phyloP scores from a whole-genome alignment of 2,797 vertebrate genomes.

The Babyrousa celebensis region DNA sequence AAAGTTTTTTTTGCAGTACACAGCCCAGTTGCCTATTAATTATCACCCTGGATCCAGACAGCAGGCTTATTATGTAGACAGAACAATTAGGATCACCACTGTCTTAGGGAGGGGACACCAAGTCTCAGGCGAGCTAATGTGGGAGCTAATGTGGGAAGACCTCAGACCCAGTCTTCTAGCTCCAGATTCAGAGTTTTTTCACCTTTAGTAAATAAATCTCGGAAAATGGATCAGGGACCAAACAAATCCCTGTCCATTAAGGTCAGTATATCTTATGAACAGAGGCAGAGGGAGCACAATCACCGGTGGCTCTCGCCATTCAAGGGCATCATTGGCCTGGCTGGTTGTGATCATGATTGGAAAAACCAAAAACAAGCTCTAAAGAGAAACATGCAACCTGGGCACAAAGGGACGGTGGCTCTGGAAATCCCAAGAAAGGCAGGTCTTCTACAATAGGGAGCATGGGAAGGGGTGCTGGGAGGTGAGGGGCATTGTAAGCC shows the following conservation, averaged over 20 bases:
- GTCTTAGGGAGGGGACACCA: background rate
- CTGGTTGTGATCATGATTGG: background rate
- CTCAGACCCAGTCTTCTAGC: background rate
- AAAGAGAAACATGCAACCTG: background rate
- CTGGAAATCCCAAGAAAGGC: background rate
- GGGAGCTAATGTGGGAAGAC: no score
- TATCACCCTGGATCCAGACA: background rate
- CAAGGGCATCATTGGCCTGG: background rate
- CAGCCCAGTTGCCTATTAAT: background rate
- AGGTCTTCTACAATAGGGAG: background rate
- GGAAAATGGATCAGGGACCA: background rate
- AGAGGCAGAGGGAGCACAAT: background rate
- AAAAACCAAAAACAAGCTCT: constrained; percentile 13
- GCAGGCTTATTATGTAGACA: background rate
- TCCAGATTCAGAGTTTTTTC: background rate
- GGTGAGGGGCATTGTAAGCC: rapidly evolving
- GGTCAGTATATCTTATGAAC: background rate
- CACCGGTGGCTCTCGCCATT: background rate
- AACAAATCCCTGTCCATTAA: background rate
- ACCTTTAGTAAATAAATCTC: background rate
- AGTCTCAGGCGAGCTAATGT: background rate
- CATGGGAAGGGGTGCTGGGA: no score
- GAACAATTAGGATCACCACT: background rate
- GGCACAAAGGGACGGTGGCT: background rate
- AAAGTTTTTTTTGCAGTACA: constrained; percentile 4